Base-by-base conservation (phyloP, 2,888 invertebrate species). In the Eubasilissa splendida region DNA sequence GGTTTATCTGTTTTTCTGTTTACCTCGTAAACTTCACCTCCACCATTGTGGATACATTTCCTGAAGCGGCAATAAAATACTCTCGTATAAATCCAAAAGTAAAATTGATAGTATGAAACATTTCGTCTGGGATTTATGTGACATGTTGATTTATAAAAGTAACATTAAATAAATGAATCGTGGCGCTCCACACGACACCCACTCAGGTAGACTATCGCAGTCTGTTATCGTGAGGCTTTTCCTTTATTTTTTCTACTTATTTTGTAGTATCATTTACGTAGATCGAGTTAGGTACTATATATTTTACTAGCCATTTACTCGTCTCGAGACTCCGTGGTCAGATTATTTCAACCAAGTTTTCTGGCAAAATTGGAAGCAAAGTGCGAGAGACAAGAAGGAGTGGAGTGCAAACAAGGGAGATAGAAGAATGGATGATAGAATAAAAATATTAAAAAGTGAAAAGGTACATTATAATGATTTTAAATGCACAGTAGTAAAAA, bases 121-220 rank as follows among this genome's bases (percentile, higher is more conserved):
- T 83, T 83, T 80, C 74, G 73, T 77, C 56, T 73, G 31, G 76
- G 76, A 80, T 83, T 83, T 83, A 83, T 83, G 83, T 81, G 83
- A 81, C 81, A 83, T 80, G 75, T 81, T 83, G 81, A 83, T 83
- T 83, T 83, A 83, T 81, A 83, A 83, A 83, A 83, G 81, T 79
- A 83, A 83, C 81, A 81, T 81, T 80, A 82, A 82, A 80, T 81
- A 68, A 81, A 81, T 76, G 65, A 77, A 77, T 70, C 50, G 56
- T 52, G 54, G 56, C 31, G 31, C 33, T 33, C 63, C 4, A 31
- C 60, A 31, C 60, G 31, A 63, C 31, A 7, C 42, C 12, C 11
- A 31, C 42, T 31, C 12, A 12, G 63, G 63, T 33, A 33, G 63
- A 33, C 33, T 63, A 33, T 63, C 63, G 63, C 63, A 31, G 63